These are phyloP conservation scores for Globia sparganii DNA, from an alignment of 2,888 invertebrate species.

Conservation along the genomic window DNA sequence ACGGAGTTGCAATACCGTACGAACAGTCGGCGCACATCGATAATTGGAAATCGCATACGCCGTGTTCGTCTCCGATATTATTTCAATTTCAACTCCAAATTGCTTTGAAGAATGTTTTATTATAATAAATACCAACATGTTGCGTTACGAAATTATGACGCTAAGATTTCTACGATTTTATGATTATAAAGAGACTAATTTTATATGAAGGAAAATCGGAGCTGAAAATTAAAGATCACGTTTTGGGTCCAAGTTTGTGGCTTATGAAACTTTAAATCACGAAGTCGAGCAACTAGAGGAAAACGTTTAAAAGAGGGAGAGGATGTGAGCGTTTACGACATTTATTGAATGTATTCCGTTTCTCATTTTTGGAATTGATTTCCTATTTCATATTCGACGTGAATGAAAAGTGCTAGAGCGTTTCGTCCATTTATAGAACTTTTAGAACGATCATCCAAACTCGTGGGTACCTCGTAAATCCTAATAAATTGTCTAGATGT, in stretches of 20 bases:
- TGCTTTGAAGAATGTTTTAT: slow-evolving; percentile 58
- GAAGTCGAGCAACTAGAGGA: slow-evolving; percentile 52
- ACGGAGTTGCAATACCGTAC: slow-evolving; percentile 74
- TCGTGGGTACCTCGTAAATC: slow-evolving; percentile 75
- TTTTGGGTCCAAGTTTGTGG: slow-evolving; percentile 53
- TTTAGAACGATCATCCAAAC: slow-evolving; percentile 72
- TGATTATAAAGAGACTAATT: slow-evolving; percentile 27
- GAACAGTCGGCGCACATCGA: slow-evolving; percentile 76
- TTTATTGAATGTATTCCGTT: slow-evolving; percentile 58
- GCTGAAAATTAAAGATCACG: slow-evolving; percentile 50
- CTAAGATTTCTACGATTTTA: slow-evolving; percentile 8
- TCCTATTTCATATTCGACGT: slow-evolving; percentile 58
- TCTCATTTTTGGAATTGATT: slow-evolving; percentile 56
- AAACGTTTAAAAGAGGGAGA: slow-evolving; percentile 56
- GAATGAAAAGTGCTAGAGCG: slow-evolving; percentile 60
- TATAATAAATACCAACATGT: slow-evolving; percentile 8
- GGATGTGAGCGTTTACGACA: slow-evolving; percentile 55
- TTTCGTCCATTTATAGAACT: slow-evolving; percentile 66
- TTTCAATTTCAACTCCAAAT: slow-evolving; percentile 70
- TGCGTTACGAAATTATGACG: background rate
- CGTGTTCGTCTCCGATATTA: slow-evolving; percentile 73
- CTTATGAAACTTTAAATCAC: slow-evolving; percentile 61
- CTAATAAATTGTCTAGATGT: slow-evolving; percentile 82
- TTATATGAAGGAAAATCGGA: slow-evolving; percentile 40
- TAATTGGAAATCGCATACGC: slow-evolving; percentile 82